Percentiles rank a stretch among this genome's conserved stretches.
phyloP scores from a whole-genome alignment of 2,888 invertebrate species.

The Cephus runcator region DNA sequence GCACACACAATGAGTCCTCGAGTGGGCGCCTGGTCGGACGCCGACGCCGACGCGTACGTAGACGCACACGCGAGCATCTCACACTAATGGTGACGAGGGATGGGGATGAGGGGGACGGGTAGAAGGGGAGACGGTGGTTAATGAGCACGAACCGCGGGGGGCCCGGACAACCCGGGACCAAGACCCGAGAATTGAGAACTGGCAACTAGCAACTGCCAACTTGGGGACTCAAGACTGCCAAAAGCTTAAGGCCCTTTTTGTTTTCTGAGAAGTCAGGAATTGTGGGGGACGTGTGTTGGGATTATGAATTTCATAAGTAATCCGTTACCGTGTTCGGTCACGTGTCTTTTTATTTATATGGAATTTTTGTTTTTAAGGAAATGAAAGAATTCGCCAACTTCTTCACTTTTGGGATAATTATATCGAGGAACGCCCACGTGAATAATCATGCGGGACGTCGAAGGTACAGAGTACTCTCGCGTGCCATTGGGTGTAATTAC shows the following conservation, averaged over 20 bases:
- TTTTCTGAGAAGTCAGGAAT: constrained; percentile 47
- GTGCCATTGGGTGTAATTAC: not conserved
- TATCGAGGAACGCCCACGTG: not conserved
- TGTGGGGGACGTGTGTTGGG: constrained; percentile 9
- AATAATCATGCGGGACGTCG: not conserved
- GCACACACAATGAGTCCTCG: constrained; percentile 21
- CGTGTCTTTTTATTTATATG: not conserved
- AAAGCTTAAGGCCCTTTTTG: constrained; percentile 23
- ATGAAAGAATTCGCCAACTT: not conserved
- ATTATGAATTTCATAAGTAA: not conserved
- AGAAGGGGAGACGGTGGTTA: constrained; percentile 50
- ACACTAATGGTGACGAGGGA: constrained; percentile 41
- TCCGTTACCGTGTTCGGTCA: not conserved
- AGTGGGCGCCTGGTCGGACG: constrained; percentile 9
- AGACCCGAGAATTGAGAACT: not conserved
- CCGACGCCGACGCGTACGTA: constrained; percentile 21
- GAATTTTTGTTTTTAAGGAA: not conserved
- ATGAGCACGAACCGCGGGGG: constrained; percentile 62
- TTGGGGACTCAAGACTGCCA: constrained; percentile 4
- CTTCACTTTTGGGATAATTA: not conserved
- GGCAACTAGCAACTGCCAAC: not conserved
- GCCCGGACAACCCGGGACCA: constrained; percentile 23
- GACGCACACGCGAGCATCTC: constrained; percentile 37
- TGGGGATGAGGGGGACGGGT: constrained; percentile 22
- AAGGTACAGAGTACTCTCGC: not conserved